Conservation (phyloP, 2,888 invertebrate genomes). For the Lithophane socia region DNA sequence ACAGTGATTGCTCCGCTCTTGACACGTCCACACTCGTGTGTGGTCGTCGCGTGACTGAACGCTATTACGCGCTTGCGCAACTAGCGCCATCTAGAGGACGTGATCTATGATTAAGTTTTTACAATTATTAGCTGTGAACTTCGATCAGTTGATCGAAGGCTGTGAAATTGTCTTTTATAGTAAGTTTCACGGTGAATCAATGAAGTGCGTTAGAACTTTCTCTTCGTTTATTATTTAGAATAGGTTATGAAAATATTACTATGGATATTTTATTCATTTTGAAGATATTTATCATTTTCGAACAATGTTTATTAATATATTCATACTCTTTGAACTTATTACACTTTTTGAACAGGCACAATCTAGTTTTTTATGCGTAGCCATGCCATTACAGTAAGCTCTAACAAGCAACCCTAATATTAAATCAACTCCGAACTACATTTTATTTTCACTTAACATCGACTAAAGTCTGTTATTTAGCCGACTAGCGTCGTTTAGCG, state of each 20-base stretch:
- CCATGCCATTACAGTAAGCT: conserved; percentile 45
- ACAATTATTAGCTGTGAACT: conserved; percentile 66
- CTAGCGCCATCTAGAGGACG: conserved; percentile 74
- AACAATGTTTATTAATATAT: not conserved
- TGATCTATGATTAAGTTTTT: conserved; percentile 71
- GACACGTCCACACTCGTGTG: conserved; percentile 80
- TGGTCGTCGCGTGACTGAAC: conserved; percentile 85
- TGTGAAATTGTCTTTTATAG: conserved; percentile 68
- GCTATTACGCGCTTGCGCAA: conserved; percentile 76
- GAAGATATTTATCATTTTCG: not conserved
- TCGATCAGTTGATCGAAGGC: not conserved
- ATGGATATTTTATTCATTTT: conserved; percentile 36
- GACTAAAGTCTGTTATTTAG: conserved; percentile 76
- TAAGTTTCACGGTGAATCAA: conserved; percentile 49
- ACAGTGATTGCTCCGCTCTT: conserved; percentile 74
- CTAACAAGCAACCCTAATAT: conserved; percentile 28
- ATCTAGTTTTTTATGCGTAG: conserved; percentile 11
- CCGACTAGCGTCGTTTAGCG: conserved; percentile 59
- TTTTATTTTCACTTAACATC: conserved; percentile 79
- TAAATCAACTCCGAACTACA: conserved; percentile 59
- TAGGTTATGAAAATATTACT: conserved; percentile 12
- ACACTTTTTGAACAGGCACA: not conserved
- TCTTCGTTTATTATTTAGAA: conserved; percentile 32
- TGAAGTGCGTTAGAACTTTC: conserved; percentile 51
- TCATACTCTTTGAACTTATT: not conserved